A percentile compares a stretch with the other conserved stretches of the same genome.
Conservation (phyloP, 2,797 vertebrate species). For the Crax fasciolata region DNA sequence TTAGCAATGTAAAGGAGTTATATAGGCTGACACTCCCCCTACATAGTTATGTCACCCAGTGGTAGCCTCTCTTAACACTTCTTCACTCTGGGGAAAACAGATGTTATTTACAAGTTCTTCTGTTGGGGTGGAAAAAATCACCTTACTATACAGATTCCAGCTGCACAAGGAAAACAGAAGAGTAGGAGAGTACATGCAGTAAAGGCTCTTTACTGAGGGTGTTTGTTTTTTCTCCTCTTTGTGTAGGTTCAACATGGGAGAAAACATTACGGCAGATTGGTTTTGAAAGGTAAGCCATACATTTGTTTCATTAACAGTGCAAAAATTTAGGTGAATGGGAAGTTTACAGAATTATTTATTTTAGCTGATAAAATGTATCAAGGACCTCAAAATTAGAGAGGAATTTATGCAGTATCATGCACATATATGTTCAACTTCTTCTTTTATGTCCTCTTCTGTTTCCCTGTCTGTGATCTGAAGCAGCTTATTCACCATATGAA, state of each 20-base stretch:
- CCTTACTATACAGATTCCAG: not conserved
- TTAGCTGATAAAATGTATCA: not conserved
- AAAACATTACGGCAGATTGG: conserved; percentile 95
- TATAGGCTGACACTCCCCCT: not conserved
- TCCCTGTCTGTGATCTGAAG: not conserved
- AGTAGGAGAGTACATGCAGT: not conserved
- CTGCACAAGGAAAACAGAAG: not conserved
- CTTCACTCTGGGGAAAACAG: not conserved
- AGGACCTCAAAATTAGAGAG: not conserved
- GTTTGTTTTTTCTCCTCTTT: conserved; percentile 71
- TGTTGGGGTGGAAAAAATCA: not conserved
- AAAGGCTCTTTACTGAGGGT: conserved; percentile 32
- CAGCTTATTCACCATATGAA: not conserved
- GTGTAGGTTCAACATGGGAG: conserved; percentile 93
- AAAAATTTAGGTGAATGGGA: not conserved
- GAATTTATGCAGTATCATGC: not conserved
- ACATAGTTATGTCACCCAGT: fast-evolving
- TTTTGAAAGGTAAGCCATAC: conserved; percentile 93
- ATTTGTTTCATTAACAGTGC: conserved; percentile 2
- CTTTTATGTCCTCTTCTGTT: not conserved
- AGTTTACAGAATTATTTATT: not conserved
- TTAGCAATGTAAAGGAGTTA: not conserved
- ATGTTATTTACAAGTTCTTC: conserved; percentile 11
- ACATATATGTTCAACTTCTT: not conserved
- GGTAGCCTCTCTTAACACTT: not conserved